A percentile compares a stretch with the other conserved stretches of the same genome.
phyloP scores from a whole-genome alignment of 2,797 vertebrate species.

The Argya squamiceps region DNA sequence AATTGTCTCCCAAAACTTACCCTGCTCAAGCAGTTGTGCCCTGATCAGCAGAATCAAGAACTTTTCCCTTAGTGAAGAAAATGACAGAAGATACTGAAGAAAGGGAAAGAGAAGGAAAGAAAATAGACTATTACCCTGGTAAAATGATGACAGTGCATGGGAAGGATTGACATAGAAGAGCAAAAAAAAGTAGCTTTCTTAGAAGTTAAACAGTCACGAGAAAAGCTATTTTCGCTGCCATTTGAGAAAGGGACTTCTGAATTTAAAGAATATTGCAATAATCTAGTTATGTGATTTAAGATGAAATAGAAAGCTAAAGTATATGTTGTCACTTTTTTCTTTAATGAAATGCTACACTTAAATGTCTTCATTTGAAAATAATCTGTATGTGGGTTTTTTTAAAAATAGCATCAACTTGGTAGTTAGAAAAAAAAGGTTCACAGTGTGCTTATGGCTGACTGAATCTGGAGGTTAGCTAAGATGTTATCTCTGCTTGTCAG shows the following conservation, averaged over 20 bases:
- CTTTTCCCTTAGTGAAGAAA: neutral
- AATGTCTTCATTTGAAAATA: slow-evolving; percentile 54
- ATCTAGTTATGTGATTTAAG: slow-evolving; percentile 59
- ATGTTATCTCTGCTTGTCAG: neutral
- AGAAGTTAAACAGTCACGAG: slow-evolving; percentile 62
- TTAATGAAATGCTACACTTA: slow-evolving; percentile 45
- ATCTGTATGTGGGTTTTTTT: slow-evolving; percentile 45
- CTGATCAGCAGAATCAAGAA: neutral
- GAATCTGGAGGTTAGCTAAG: neutral
- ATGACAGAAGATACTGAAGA: neutral
- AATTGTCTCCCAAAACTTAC: neutral
- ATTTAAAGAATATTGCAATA: slow-evolving; percentile 63
- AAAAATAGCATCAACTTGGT: slow-evolving; percentile 58
- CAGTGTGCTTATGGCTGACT: slow-evolving; percentile 19
- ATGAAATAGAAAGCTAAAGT: slow-evolving; percentile 65
- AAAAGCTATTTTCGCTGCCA: slow-evolving; percentile 63
- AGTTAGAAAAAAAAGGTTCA: slow-evolving; percentile 13
- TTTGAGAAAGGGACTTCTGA: slow-evolving; percentile 57
- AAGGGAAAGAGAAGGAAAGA: slow-evolving; percentile 16
- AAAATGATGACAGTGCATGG: slow-evolving; percentile 64
- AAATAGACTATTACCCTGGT: slow-evolving; percentile 37
- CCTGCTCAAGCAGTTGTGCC: neutral
- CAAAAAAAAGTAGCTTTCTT: slow-evolving; percentile 54
- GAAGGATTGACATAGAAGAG: slow-evolving; percentile 59
- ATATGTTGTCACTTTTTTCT: slow-evolving; percentile 67